phyloP scores from a whole-genome alignment of 1,140 invertebrate genomes.

The Lysiphlebus fabarum region DNA sequence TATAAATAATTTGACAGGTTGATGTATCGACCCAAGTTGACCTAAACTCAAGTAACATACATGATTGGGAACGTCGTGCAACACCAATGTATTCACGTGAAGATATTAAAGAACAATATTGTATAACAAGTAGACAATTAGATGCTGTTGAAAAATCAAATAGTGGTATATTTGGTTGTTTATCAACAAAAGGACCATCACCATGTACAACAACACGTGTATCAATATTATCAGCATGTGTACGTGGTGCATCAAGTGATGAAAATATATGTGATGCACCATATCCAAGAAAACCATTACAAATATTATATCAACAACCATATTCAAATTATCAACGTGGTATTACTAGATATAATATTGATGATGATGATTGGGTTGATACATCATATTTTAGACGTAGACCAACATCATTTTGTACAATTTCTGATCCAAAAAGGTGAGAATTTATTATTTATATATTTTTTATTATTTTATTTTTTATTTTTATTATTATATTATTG shows the following conservation, averaged over 20 bases:
- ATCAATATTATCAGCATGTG: constrained; percentile 80
- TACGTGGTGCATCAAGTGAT: constrained; percentile 78
- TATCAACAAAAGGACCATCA: constrained; percentile 61
- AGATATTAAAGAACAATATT: constrained; percentile 86
- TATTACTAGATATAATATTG: constrained; percentile 40
- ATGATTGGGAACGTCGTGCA: constrained; percentile 48
- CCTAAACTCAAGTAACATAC: constrained; percentile 40
- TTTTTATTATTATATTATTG: too few relatives aligned
- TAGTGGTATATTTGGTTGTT: constrained; percentile 78
- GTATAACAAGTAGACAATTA: constrained; percentile 85
- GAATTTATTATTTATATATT: background rate
- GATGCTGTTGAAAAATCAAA: constrained; percentile 77
- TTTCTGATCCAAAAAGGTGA: constrained; percentile 66
- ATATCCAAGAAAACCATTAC: constrained; percentile 61
- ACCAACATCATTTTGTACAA: constrained; percentile 68
- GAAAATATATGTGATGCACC: constrained; percentile 80
- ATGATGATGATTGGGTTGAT: constrained; percentile 62
- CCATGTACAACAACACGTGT: constrained; percentile 56
- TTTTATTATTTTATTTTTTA: background rate
- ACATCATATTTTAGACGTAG: constrained; percentile 74
- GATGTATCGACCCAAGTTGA: constrained; percentile 56
- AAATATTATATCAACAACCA: constrained; percentile 49
- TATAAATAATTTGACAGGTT: constrained; percentile 35
- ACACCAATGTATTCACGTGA: constrained; percentile 83
- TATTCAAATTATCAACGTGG: constrained; percentile 44